Evolutionary conservation across 1,140 invertebrate genomes (phyloP), one percentile per base, ranked within the genome.

Genomic region (Leguminivora glycinivorella): DNA sequence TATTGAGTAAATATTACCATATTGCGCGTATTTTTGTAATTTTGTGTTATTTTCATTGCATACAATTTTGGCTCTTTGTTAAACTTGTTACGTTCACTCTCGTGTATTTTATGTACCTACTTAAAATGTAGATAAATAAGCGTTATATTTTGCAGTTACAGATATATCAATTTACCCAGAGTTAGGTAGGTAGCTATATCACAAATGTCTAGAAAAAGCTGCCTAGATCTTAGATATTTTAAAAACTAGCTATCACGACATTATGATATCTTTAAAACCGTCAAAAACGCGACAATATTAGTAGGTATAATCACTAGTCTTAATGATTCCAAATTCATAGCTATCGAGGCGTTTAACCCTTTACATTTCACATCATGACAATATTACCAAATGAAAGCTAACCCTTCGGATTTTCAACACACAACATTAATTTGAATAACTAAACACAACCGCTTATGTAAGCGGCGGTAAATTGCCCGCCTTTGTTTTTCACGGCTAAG

Each of bases 361-460:
- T 52, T 14, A 29, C 58, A 34, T 63, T 31, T 26, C 19, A 29
- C 58, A 26, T 29, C 58, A 43, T 43, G 40, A n/a, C 24, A 25
- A 17, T 9, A 63, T 63, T 29, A 29, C 58, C 58, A 63, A 63
- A 63, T 63, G 25, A 63, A 63, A 63, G 58, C 29, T 19, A 31
- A 31, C 26, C 1, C 17, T n/a, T 14, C 25, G 56, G 56, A 60
- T 31, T 19, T 52, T 52, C 47, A 52, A 52, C 58, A 63, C 58
- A 63, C 31, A 63, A 63, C 58, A 63, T 63, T 63, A 9, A 63
- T 63, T 63, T 63, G 26, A 63, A 63, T 63, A 63, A 63, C 58
- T 63, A 63, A 63, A 63, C 58, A 52, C 4, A n/a, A 25, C 56
- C 58, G 26, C 26, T 63, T 63, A 63, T 31, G 58, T 31, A 63